phyloP scores from a whole-genome alignment of 2,113 vertebrate species.

The Anoplopoma fimbria region DNA sequence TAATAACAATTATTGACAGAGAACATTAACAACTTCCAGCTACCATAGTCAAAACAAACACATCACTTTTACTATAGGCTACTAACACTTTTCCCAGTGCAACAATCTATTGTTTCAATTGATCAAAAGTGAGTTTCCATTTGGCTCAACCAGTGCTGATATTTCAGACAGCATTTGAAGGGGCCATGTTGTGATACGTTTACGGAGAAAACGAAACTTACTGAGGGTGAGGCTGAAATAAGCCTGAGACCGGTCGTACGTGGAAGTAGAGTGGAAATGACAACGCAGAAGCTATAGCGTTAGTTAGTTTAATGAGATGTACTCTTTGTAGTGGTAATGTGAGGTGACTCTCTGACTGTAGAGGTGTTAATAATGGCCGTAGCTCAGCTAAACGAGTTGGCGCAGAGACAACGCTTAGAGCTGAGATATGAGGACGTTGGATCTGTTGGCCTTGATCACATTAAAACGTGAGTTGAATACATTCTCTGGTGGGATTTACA shows the following conservation, averaged over 20 bases:
- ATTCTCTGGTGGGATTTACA: neutral
- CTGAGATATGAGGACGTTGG: slow-evolving; percentile 63
- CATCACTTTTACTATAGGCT: neutral
- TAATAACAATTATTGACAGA: neutral
- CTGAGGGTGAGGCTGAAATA: rapidly evolving
- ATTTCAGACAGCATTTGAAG: neutral
- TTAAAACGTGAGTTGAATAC: slow-evolving; percentile 69
- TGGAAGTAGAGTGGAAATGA: rapidly evolving
- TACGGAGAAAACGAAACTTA: slow-evolving; percentile 55
- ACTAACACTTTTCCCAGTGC: neutral
- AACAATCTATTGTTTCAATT: neutral
- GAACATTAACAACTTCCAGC: neutral
- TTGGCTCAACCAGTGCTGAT: too few relatives aligned
- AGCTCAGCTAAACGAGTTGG: slow-evolving; percentile 64
- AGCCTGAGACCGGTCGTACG: neutral
- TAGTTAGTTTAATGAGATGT: rapidly evolving
- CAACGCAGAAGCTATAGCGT: neutral
- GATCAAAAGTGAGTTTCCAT: neutral
- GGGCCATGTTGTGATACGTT: slow-evolving; percentile 30
- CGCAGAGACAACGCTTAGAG: neutral
- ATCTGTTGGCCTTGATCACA: slow-evolving; percentile 71
- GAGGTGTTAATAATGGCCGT: slow-evolving; percentile 62
- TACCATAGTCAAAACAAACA: neutral
- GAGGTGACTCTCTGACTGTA: neutral
- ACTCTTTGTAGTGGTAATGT: neutral